phyloP scores from a whole-genome alignment of 1,140 invertebrate species.

The Anastatus disparis region DNA sequence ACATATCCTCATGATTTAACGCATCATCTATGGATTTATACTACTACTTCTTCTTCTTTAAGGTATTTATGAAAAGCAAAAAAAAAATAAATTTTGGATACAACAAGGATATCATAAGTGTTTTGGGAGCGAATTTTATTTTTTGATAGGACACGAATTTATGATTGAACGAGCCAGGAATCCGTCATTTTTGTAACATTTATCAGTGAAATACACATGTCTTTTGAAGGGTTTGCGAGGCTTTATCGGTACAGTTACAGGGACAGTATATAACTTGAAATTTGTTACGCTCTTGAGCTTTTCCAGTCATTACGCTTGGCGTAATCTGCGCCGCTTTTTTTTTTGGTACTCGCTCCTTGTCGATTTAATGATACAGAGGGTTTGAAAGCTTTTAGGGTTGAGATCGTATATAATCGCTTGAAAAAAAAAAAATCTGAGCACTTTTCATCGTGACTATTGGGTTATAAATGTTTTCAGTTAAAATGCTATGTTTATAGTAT shows the following conservation, averaged over 20 bases:
- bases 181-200: constrained; percentile 12
- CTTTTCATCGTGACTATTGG: too few species aligned
- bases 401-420: too few species aligned
- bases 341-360: not conserved
- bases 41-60: not conserved
- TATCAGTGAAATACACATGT: not conserved
- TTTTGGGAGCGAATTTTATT: too few species aligned
- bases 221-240: not conserved
- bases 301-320: not conserved
- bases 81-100: too few species aligned
- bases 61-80: too few species aligned
- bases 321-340: not conserved
- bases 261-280: too few species aligned
- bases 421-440: too few species aligned
- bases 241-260: too few species aligned
- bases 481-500: too few species aligned
- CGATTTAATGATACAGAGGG: not conserved
- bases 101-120: too few species aligned
- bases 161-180: not conserved
- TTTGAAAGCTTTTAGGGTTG: too few species aligned
- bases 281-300: not conserved
- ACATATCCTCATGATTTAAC: not conserved
- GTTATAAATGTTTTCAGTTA: too few species aligned
- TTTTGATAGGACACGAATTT: not conserved
- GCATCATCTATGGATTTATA: not conserved